Evolutionary conservation across 2,888 invertebrate species (phyloP), one percentile per base, ranked within the genome.

Genomic region (Chrysina gloriosa): DNA sequence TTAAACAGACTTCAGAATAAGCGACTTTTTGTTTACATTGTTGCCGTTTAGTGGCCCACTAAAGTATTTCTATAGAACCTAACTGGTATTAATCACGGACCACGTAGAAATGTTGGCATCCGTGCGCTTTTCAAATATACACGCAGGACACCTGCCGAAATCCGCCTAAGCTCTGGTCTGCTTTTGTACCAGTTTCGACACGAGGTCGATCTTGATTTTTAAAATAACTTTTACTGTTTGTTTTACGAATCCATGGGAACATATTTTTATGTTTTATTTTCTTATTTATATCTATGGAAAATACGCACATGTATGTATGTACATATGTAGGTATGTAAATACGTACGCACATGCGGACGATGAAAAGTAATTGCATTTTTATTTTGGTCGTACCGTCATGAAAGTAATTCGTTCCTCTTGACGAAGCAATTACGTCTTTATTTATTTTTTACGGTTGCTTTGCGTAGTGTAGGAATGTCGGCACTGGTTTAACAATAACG

Each of bases 61-160:
- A 36, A 36, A 36, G 23, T 56, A 56, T 56, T 56, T 21, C 14
- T 39, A 42, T 45, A 42, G 9, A 61, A 61, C 42, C 16, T 16
- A 61, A 61, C 25, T 16, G 42, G 48, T 65, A 65, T 65, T 65
- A 65, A 65, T 65, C 65, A 65, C 39, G 14, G 39, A 39, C 65
- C 65, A 42, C 52, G 65, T 39, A 65, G 42, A 65, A 52, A 25
- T 50, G 39, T 65, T 65, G 65, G 52, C 65, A 65, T 42, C 52
- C 23, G 52, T 39, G 27, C 21, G 29, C 50, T 65, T 65, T 52
- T 65, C 65, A 52, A 65, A 65, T 52, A 65, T 65, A 65, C 39
- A 65, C 52, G 36, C 48, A 16, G 63, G 48, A 65, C 64, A 65
- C 64, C 64, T 65, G 64, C 64, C 52, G 36, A 50, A 65, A 31